Evolutionary conservation across 2,113 vertebrate genomes (phyloP), one percentile per base, ranked within the genome.

Genomic region (Macquaria australasica): DNA sequence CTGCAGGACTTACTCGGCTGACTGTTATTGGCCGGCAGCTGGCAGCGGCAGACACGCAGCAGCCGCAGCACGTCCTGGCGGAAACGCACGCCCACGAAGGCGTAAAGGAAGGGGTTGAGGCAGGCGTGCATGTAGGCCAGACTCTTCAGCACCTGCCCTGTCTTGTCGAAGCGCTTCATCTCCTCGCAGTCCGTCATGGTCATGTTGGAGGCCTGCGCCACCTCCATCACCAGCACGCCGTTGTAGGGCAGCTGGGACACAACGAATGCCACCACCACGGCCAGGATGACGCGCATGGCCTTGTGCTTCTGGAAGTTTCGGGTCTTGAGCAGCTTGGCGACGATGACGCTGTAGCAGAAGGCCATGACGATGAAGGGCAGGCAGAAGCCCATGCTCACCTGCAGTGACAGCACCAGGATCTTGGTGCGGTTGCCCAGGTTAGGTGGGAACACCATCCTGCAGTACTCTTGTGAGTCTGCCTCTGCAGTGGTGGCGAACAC

Each of bases 31-130:
- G 1, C 1, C 63, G 28, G 37, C 59, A 28, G 41, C 56, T n/a
- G 11, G 25, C 92, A 92, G 2, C 83, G 14, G 16, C 93, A 14
- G 41, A 48, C 48, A 28, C 11, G 91, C 69, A 97, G 63, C 37
- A 96, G 87, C 41, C 83, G 94, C 18, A 87, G 0, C 3, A 98
- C 58, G 0, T 96, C 97, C 0, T 16, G 91, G 45, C 97, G 95
- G 92, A 98, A 98, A 0, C 96, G 93, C 10, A 95, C 94, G 0
- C 98, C 98, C 2, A 97, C 95, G 1, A 99, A 98, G 21, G 93
- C 97, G 0, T 98, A 98, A 53, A 99, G 95, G 75, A 98, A 93
- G 0, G 97, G 97, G 87, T 98, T 98, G 83, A 98, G 94, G 90
- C 97, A 97, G 67, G 97, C 96, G 84, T 98, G 98, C 71, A 94